These are phyloP conservation scores for Alloplasta piceator DNA, from an alignment of 2,888 invertebrate genomes.

Conservation along the genomic window DNA sequence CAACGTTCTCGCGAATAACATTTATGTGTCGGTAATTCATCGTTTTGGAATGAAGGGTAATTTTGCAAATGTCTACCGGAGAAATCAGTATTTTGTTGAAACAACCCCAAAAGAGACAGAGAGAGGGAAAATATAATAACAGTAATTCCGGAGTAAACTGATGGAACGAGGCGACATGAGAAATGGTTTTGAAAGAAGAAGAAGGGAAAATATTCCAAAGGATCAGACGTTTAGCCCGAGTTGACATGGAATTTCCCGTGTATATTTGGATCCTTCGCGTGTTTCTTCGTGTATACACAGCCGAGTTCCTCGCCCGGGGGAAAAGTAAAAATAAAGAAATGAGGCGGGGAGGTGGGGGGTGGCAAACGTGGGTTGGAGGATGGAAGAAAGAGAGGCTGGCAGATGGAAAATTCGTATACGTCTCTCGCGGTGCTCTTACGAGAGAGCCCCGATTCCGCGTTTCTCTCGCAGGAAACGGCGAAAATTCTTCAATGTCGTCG, in stretches of 20 bases:
- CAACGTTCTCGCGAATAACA: too few relatives aligned
- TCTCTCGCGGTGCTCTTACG: constrained; percentile 32
- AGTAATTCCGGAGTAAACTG: too few relatives aligned
- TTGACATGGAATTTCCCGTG: constrained; percentile 35
- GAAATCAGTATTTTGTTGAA: too few relatives aligned
- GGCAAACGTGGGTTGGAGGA: constrained; percentile 10
- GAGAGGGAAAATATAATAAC: too few relatives aligned
- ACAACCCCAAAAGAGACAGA: too few relatives aligned
- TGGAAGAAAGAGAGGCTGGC: constrained; percentile 51
- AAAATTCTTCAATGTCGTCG: constrained; percentile 64
- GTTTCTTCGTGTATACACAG: constrained; percentile 47
- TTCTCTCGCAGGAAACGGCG: constrained; percentile 47
- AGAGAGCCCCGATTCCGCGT: constrained; percentile 10
- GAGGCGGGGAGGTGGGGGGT: neutral
- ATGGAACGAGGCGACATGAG: too few relatives aligned
- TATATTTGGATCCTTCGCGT: constrained; percentile 44
- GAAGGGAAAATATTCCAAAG: too few relatives aligned
- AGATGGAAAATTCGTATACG: constrained; percentile 64
- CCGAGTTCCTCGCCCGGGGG: constrained; percentile 36
- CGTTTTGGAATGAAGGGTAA: too few relatives aligned
- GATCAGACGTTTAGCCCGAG: neutral
- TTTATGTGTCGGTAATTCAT: too few relatives aligned
- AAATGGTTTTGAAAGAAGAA: too few relatives aligned
- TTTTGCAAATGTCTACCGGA: too few relatives aligned
- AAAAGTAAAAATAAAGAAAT: too few relatives aligned